Conservation (phyloP, 2,113 vertebrate genomes). For the Centropristis striata region DNA sequence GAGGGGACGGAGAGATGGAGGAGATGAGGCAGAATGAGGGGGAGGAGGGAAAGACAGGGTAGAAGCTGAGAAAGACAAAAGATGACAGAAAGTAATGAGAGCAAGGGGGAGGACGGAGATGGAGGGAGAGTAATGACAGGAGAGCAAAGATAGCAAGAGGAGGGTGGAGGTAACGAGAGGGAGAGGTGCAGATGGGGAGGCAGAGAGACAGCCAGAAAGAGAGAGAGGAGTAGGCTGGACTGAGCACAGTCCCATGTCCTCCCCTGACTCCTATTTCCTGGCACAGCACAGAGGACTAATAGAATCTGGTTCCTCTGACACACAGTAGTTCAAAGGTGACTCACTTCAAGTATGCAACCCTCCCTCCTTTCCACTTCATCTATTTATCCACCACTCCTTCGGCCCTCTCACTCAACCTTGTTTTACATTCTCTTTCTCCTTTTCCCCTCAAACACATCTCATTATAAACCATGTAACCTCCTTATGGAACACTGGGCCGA, state of each 20-base stretch:
- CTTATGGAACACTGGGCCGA: constrained; percentile 25
- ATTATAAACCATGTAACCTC: constrained; percentile 58
- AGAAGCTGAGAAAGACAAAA: constrained; percentile 54
- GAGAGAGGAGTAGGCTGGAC: constrained; percentile 18
- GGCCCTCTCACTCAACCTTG: constrained; percentile 40
- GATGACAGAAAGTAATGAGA: constrained; percentile 56
- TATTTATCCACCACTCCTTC: constrained; percentile 41
- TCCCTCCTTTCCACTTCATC: constrained; percentile 31
- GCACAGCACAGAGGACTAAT: constrained; percentile 53
- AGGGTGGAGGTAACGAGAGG: constrained; percentile 25
- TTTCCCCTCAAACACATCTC: constrained; percentile 48
- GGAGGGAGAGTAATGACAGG: constrained; percentile 21
- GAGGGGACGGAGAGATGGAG: constrained; percentile 22
- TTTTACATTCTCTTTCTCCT: constrained; percentile 41
- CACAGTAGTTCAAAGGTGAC: constrained; percentile 74
- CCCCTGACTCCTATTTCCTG: constrained; percentile 58
- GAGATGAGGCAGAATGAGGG: constrained; percentile 46
- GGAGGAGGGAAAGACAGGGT: constrained; percentile 22
- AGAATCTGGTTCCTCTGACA: constrained; percentile 61
- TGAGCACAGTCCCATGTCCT: constrained; percentile 51
- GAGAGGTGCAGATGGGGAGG: constrained; percentile 4
- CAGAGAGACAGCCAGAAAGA: background rate
- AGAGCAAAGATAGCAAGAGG: constrained; percentile 34
- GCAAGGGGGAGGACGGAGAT: constrained; percentile 3
- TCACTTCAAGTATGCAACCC: constrained; percentile 53